These are phyloP conservation scores for Capitulum mitella DNA, from an alignment of 2,888 invertebrate genomes.

Conservation along the genomic window DNA sequence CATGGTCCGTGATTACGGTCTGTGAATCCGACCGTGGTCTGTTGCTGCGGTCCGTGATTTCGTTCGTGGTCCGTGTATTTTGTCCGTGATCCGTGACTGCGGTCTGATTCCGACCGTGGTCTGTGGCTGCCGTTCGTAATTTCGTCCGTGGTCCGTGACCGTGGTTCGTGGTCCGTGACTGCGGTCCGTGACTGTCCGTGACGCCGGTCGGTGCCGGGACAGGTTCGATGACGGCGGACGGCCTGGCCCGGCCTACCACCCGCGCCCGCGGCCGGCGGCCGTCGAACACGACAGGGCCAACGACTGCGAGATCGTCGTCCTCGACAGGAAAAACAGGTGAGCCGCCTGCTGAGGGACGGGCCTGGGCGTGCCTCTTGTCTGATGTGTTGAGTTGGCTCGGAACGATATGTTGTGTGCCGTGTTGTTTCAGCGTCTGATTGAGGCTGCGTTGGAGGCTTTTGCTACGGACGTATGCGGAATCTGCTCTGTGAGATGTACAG, in stretches of 20 bases:
- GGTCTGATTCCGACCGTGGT: background rate
- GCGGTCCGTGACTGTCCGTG: background rate
- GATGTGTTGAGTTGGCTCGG: no score
- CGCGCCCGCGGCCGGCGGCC: background rate
- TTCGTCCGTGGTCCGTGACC: background rate
- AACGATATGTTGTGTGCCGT: no score
- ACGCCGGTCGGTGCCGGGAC: background rate
- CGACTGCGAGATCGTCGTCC: slow-evolving; percentile 85
- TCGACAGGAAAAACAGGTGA: slow-evolving; percentile 73
- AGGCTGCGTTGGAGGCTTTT: no score
- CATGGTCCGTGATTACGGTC: no score
- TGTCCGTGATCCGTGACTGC: background rate
- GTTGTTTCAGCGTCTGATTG: no score
- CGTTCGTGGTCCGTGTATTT: no score
- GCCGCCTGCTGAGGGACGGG: no score
- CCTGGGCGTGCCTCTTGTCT: no score
- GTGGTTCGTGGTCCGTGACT: background rate
- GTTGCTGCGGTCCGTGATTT: no score
- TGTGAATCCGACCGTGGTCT: no score
- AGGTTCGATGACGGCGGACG: background rate
- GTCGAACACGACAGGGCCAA: slow-evolving; percentile 46
- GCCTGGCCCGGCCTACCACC: background rate
- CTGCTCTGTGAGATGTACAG: no score
- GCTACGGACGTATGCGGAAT: no score
- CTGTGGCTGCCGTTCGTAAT: background rate